Percentiles rank a stretch among this genome's conserved stretches.
phyloP scores from a whole-genome alignment of 2,888 invertebrate genomes.

The Lasioglossum lativentre region DNA sequence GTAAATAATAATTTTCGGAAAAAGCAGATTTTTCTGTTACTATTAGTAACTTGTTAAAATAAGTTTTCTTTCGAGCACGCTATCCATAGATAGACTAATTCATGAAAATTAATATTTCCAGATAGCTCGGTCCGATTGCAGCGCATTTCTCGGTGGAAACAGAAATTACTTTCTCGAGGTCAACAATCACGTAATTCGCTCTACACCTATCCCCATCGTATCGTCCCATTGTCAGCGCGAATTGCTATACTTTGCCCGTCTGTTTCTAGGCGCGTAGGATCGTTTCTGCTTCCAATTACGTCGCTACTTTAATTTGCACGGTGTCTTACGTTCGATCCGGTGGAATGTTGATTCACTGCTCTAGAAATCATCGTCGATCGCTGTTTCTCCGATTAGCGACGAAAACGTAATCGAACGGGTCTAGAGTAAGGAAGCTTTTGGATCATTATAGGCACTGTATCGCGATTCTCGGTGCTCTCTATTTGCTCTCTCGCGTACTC shows the following conservation, averaged over 20 bases:
- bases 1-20: not conserved
- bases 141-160: conserved; percentile 8
- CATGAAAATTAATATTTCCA: not conserved
- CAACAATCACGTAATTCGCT: conserved; percentile 47
- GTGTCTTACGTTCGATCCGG: conserved; percentile 41
- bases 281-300: conserved; percentile 64
- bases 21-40: not conserved
- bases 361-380: conserved; percentile 54
- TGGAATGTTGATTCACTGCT: conserved; percentile 7
- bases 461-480: not conserved
- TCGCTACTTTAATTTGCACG: conserved; percentile 60
- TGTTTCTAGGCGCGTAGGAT: conserved; percentile 41
- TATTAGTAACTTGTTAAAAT: not conserved
- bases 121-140: not conserved
- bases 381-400: conserved; percentile 20
- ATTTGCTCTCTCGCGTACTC: not conserved
- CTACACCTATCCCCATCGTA: conserved; percentile 25
- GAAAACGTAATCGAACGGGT: not conserved
- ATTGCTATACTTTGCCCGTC: conserved; percentile 50
- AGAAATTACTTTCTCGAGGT: conserved; percentile 35
- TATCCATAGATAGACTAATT: not conserved
- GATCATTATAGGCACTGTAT: not conserved
- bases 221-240: conserved; percentile 55
- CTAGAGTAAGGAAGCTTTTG: not conserved
- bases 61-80: not conserved